Evolutionary conservation across 2,113 vertebrate species (phyloP).

Genomic region (Protobothrops flavoviridis): DNA sequence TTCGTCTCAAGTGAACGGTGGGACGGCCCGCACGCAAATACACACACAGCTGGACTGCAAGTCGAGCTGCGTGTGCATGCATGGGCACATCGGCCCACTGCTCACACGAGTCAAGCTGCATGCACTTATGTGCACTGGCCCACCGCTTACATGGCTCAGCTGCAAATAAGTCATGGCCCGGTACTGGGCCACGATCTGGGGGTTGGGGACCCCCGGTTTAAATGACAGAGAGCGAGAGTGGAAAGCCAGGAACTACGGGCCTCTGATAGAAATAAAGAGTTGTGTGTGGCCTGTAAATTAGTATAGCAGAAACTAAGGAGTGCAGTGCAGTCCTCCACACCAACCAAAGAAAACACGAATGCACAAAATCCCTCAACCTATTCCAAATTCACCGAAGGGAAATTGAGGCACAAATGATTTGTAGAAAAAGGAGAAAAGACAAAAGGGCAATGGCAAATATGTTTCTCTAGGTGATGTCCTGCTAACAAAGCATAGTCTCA

Average conservation of each 20-base stretch:
- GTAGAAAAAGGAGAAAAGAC: not conserved
- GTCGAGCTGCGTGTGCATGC: too few species aligned
- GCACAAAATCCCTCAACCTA: not conserved
- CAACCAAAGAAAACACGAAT: not conserved
- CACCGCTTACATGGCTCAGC: too few species aligned
- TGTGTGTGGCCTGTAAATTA: not conserved
- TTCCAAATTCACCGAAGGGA: not conserved
- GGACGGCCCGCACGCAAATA: too few species aligned
- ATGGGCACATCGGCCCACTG: too few species aligned
- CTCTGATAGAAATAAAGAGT: not conserved
- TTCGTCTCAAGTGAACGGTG: too few species aligned
- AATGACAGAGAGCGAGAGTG: not conserved
- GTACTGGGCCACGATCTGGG: too few species aligned
- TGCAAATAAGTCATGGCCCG: too few species aligned
- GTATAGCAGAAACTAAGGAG: not conserved
- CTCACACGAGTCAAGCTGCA: too few species aligned
- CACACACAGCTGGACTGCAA: too few species aligned
- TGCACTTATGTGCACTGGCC: too few species aligned
- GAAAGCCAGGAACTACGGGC: not conserved
- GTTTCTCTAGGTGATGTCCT: not conserved
- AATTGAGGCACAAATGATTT: not conserved
- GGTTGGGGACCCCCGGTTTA: not conserved
- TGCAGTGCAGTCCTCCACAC: not conserved
- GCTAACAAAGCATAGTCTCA: not conserved
- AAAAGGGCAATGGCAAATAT: not conserved